Evolutionary conservation across 2,888 invertebrate genomes (phyloP), one percentile per base, ranked within the genome.

Genomic region (Campoletis raptor): DNA sequence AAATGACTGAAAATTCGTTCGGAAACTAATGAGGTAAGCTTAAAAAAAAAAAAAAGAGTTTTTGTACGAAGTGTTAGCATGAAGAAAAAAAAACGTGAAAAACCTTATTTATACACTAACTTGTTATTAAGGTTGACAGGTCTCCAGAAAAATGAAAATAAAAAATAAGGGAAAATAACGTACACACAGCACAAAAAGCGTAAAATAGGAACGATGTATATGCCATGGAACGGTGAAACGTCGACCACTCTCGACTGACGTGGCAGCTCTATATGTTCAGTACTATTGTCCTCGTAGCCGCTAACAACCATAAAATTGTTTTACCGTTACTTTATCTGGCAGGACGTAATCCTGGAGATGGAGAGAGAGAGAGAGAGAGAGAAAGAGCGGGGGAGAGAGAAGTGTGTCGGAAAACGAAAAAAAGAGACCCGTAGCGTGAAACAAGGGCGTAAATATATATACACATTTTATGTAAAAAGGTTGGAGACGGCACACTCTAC

Each of bases 231-330:
- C 54, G 67, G 74, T 67, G 74, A 67, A 85, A 77, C 77, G 78
- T 69, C 74, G 81, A 81, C 84, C 81, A 83, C 86, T 84, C 81
- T 77, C 79, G 52, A 52, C 70, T 61, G 54, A 67, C 52, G 67
- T 77, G 61, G 61, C 84, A 76, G 64, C 69, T 70, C 80, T 83
- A 54, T 76, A 74, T 45, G 73, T 69, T 64, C 74, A 78, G 81
- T 78, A 64, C 79, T 86, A 86, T 86, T 86, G 78, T 86, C 78
- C 78, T 81, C 77, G 81, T 84, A 84, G 83, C 81, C 81, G 80
- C 83, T 83, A 86, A 83, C 78, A 86, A 81, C 84, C 84, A 86
- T 86, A 81, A 81, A 84, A 86, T 83, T 86, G 84, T 84, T 86
- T 86, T 74, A 74, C 84, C 84, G 86, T 81, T 84, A 83, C 79